Percentiles rank a stretch among this genome's conserved stretches.
Conservation (phyloP, 2,797 vertebrate genomes). For the Nothura maculosa region DNA sequence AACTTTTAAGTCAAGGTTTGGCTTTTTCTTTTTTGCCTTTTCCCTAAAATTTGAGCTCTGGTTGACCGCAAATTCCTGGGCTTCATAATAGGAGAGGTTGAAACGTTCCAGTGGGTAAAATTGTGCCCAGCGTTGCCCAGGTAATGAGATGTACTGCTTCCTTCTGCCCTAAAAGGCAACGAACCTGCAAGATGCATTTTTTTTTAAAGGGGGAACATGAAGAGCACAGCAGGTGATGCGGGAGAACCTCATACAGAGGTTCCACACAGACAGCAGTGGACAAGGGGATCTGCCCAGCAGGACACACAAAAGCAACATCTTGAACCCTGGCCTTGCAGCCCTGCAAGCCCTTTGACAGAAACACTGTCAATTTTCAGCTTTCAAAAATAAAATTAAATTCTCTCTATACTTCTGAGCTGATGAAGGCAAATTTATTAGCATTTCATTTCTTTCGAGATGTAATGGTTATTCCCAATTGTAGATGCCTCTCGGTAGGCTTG, state of each 20-base stretch:
- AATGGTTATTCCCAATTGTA: background rate
- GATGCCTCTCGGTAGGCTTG: background rate
- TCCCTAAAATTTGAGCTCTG: background rate
- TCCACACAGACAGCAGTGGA: background rate
- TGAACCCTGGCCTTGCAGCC: background rate
- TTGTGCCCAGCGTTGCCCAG: background rate
- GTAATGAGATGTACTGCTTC: background rate
- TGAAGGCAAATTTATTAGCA: background rate
- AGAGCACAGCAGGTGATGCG: background rate
- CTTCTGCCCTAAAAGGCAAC: background rate
- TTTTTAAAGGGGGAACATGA: background rate
- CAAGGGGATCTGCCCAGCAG: background rate
- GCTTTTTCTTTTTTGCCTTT: accelerated
- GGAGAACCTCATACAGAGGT: background rate
- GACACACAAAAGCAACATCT: background rate
- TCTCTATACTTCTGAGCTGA: background rate
- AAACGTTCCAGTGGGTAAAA: background rate
- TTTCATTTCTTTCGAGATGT: background rate
- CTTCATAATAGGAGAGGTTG: background rate
- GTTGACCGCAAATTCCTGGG: background rate
- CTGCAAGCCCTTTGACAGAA: background rate
- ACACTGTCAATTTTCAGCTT: background rate
- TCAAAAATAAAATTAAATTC: background rate
- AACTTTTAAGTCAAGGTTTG: background rate
- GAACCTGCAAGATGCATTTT: background rate